Evolutionary conservation across 2,797 vertebrate genomes (phyloP), one percentile per base, ranked within the genome.

Genomic region (Vultur gryphus): DNA sequence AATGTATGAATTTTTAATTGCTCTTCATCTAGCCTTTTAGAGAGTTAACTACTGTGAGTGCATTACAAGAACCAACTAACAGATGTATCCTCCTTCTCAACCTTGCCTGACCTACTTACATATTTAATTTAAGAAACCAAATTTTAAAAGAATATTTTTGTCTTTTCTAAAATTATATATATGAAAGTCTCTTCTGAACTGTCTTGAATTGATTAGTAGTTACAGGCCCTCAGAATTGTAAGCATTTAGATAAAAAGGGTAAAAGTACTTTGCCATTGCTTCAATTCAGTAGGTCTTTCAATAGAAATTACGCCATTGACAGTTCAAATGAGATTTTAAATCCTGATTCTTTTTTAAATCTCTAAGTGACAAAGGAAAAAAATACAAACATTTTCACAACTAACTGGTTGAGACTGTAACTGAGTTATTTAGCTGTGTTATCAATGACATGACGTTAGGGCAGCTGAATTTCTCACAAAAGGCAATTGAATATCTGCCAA

Each of bases 1-100:
- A 97, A 93, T 95, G 58, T 84, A 97, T 97, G 94, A 97, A 96
- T 97, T 97, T 97, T 96, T 97, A 96, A 97, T 97, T 75, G 85
- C 46, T 73, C 69, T 94, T 95, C 55, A 76, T 51, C 61, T 87
- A 91, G 46, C 88, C 75, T 97, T 90, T 94, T 89, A 87, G 31
- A 33, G 67, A 78, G 61, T 95, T 93, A 95, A 95, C 97, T 82
- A 72, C 82, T 95, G 90, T 64, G 83, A 90, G 87, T 95, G 65
- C 85, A 82, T 97, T 94, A 87, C 84, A 88, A 95, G 91, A 95
- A 90, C 87, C 73, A 94, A 33, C 89, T 94, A 94, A 86, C 87
- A 96, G 84, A 94, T 92, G 89, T 64, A 96, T 41, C 26, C 21
- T 85, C 64, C 52, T 96, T 84, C 91, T 92, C 83, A 96, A 31